Base-by-base conservation (phyloP, 2,797 vertebrate species). In the Lates japonicus region DNA sequence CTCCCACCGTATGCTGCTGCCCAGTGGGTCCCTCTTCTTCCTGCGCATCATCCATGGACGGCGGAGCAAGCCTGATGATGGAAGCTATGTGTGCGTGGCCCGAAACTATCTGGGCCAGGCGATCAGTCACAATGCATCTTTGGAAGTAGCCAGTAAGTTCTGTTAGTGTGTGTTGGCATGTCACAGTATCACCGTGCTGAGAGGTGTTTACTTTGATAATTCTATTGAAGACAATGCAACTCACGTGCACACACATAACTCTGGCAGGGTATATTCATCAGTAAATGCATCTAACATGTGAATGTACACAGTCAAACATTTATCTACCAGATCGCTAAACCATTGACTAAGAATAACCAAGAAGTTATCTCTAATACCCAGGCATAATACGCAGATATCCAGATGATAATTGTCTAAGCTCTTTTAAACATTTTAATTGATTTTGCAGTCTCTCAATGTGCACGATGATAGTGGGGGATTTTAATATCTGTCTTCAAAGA, bases 81-180 rank as follows among this genome's bases (percentile, higher is more conserved):
- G 97, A 9, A 96, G 96, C 89, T 99, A 99, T 0, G 95, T 99
- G 68, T 99, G 98, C 1, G 97, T 99, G 85, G 97, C 97, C 3
- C 95, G 97, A 89, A 99, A 99, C 94, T 99, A 99, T 87, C 95
- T 99, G 2, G 98, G 98, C 65, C 97, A 99, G 86, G 97, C 98
- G 0, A 97, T 97, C 75, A 99, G 98, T 86, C 97, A 97, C 84
- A 99, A 99, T 10, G 97, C 98, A 0, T 99, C 98, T 1, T 95
- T 99, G 95, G 98, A 99, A 94, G 98, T 99, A 87, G 97, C 98
- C 73, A 97, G 98, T 98, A 96, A 98, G 97, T 97, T 44, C 54
- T 48, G 67, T 55, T 60, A 20, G 20, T 31, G 58, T 70, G 39
- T 64, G 7, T 44, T 37, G 5, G 20, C 54, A 57, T 55, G 55